Conservation (phyloP, 2,888 invertebrate genomes). For the Therioaphis trifolii region DNA sequence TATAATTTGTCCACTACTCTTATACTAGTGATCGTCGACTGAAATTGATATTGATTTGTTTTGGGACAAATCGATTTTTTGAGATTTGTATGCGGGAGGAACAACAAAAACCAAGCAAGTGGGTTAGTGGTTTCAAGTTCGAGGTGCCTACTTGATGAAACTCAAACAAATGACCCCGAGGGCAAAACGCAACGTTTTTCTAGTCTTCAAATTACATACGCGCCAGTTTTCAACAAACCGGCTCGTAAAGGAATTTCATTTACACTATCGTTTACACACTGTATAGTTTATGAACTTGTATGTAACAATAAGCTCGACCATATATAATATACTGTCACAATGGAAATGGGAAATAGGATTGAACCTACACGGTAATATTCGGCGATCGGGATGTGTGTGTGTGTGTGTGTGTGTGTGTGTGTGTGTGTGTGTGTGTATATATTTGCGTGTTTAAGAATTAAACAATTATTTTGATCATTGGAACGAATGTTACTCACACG, state of each 20-base stretch:
- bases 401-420: too few species aligned
- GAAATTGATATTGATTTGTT: neutral
- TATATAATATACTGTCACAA: too few species aligned
- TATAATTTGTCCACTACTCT: neutral
- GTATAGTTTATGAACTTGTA: too few species aligned
- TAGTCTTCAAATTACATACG: slow-evolving; percentile 39
- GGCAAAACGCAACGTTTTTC: slow-evolving; percentile 23
- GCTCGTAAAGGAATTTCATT: slow-evolving; percentile 34
- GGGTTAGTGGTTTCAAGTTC: slow-evolving; percentile 54
- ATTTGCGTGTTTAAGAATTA: too few species aligned
- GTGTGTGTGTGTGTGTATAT: too few species aligned
- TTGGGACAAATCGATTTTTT: neutral
- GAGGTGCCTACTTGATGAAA: slow-evolving; percentile 30
- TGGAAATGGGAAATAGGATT: too few species aligned
- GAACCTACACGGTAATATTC: too few species aligned
- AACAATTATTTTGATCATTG: too few species aligned
- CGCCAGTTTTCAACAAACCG: neutral
- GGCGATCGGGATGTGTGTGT: too few species aligned
- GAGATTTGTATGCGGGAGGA: neutral
- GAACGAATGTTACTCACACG: too few species aligned
- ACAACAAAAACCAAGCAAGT: slow-evolving; percentile 48
- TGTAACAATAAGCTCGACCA: too few species aligned
- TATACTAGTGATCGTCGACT: neutral
- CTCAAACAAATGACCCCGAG: slow-evolving; percentile 37
- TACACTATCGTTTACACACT: slow-evolving; percentile 9